A percentile compares a stretch with the other conserved stretches of the same genome.
Evolutionary conservation across 1,140 invertebrate species (phyloP).

Genomic region (Brachionus calyciflorus): DNA sequence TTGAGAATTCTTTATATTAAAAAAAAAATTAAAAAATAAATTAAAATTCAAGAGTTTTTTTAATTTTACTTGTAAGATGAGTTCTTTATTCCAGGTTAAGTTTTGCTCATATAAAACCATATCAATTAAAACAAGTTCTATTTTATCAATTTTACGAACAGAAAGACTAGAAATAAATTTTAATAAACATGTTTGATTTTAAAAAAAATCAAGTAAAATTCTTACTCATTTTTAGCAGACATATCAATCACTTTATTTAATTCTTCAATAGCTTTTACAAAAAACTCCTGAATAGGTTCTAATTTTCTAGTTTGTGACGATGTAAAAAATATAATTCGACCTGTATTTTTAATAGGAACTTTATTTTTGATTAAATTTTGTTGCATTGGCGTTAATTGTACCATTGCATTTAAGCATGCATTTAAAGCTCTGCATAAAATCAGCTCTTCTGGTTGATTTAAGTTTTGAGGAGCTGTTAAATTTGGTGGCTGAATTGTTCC

Average conservation of each 20-base stretch:
- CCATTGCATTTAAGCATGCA: background rate
- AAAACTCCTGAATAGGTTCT: constrained; percentile 41
- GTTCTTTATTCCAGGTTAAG: constrained; percentile 68
- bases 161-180: background rate
- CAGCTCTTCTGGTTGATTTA: constrained; percentile 12
- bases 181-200: background rate
- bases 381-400: constrained; percentile 9
- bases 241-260: constrained; percentile 19
- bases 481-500: constrained; percentile 3
- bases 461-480: background rate
- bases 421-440: constrained; percentile 28
- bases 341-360: constrained; percentile 12
- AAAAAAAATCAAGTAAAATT: background rate
- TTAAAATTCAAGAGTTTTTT: background rate
- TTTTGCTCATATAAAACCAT: constrained; percentile 75
- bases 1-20: constrained; percentile 69
- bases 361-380: constrained; percentile 24
- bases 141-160: constrained; percentile 69
- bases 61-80: constrained; percentile 52
- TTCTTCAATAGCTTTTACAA: constrained; percentile 18
- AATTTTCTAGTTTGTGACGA: constrained; percentile 9
- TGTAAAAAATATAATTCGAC: constrained; percentile 27
- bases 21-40: constrained; percentile 49
- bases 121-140: constrained; percentile 82
- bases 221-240: background rate